Evolutionary conservation across 2,797 vertebrate genomes (phyloP).

Genomic region (Toxotes lorentzi): DNA sequence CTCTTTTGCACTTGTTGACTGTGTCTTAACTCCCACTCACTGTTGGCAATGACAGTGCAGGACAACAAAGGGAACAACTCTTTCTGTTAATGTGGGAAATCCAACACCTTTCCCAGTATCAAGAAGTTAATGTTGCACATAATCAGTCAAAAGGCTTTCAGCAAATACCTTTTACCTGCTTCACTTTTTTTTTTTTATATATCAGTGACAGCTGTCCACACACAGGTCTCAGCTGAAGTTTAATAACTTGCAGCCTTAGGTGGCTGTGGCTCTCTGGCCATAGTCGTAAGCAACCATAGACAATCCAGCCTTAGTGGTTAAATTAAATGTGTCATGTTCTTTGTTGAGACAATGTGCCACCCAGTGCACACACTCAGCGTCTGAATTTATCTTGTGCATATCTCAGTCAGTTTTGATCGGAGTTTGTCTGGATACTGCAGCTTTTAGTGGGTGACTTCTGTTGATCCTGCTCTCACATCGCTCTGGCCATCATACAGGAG

Average conservation of each 20-base stretch:
- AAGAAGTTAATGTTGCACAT: slow-evolving; percentile 2
- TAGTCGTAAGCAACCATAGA: slow-evolving; percentile 6
- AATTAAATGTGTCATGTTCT: slow-evolving; percentile 20
- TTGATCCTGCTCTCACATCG: slow-evolving; percentile 37
- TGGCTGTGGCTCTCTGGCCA: slow-evolving; percentile 29
- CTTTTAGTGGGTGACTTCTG: slow-evolving; percentile 26
- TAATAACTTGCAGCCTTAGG: slow-evolving; percentile 36
- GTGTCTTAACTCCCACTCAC: slow-evolving; percentile 52
- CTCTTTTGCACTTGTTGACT: slow-evolving; percentile 51
- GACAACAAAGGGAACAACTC: slow-evolving; percentile 33
- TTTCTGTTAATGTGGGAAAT: slow-evolving; percentile 26
- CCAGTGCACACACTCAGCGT: background rate
- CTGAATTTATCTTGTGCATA: background rate
- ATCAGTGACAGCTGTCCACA: slow-evolving; percentile 25
- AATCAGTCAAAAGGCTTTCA: slow-evolving; percentile 23
- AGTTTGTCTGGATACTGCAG: background rate
- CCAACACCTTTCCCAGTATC: background rate
- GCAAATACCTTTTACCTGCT: background rate
- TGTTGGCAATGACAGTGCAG: slow-evolving; percentile 15
- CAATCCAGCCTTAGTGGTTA: slow-evolving; percentile 2
- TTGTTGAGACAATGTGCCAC: slow-evolving; percentile 14
- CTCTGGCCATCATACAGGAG: slow-evolving; percentile 50
- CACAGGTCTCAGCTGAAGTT: slow-evolving; percentile 7
- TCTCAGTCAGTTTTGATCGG: slow-evolving; percentile 13
- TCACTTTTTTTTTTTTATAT: background rate